phyloP scores from a whole-genome alignment of 2,888 invertebrate genomes.

The Hoplodrina blanda region DNA sequence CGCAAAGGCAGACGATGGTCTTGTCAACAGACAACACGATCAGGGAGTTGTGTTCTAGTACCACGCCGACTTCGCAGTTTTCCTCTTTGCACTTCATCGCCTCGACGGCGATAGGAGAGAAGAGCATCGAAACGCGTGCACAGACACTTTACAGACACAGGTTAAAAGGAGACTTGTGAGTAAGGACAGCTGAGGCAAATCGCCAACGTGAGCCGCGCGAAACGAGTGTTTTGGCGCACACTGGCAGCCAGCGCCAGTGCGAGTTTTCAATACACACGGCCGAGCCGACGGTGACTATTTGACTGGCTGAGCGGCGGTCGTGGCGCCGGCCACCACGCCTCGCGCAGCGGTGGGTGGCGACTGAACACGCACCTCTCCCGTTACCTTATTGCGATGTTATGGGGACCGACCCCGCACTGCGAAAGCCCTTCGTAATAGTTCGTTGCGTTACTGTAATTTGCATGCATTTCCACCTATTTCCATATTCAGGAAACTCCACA shows the following conservation, averaged over 20 bases:
- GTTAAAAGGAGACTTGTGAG: slow-evolving; percentile 63
- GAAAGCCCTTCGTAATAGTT: slow-evolving; percentile 79
- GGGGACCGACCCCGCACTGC: slow-evolving; percentile 86
- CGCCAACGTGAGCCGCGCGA: slow-evolving; percentile 79
- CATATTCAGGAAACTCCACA: slow-evolving; percentile 59
- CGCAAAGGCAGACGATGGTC: slow-evolving; percentile 90
- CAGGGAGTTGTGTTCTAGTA: slow-evolving; percentile 88
- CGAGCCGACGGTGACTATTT: slow-evolving; percentile 87
- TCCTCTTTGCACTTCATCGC: slow-evolving; percentile 91
- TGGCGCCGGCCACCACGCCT: slow-evolving; percentile 84
- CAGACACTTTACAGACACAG: slow-evolving; percentile 79
- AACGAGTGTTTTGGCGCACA: slow-evolving; percentile 85
- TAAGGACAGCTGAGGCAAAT: slow-evolving; percentile 72
- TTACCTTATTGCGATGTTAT: slow-evolving; percentile 89
- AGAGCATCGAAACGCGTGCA: slow-evolving; percentile 88
- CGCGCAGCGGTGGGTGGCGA: slow-evolving; percentile 88
- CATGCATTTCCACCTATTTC: slow-evolving; percentile 68
- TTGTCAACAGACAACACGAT: slow-evolving; percentile 89
- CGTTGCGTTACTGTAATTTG: slow-evolving; percentile 72
- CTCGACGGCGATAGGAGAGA: slow-evolving; percentile 89
- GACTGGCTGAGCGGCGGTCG: slow-evolving; percentile 81
- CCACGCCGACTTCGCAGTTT: slow-evolving; percentile 90
- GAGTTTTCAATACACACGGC: slow-evolving; percentile 81
- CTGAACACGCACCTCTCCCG: slow-evolving; percentile 88
- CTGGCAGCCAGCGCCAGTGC: slow-evolving; percentile 83